A percentile compares a stretch with the other conserved stretches of the same genome.
Evolutionary conservation across 2,797 vertebrate genomes (phyloP).

Genomic region (Eospalax fontanierii): DNA sequence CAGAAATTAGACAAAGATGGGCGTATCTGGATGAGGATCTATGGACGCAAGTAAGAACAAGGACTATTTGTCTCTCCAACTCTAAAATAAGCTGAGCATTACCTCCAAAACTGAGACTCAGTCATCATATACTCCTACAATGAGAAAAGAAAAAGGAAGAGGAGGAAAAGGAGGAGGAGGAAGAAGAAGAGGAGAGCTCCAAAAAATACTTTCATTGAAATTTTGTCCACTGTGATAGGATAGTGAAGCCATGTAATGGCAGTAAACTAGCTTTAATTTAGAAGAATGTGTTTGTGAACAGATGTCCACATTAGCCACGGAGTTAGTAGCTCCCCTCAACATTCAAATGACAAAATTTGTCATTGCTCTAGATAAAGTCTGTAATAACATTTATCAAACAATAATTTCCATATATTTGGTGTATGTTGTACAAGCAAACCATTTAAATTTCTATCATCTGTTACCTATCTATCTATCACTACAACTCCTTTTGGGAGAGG

Average conservation of each 20-base stretch:
- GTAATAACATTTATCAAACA: background rate
- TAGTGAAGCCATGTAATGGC: background rate
- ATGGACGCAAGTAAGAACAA: background rate
- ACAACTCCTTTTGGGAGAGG: too few species aligned
- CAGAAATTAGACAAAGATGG: background rate
- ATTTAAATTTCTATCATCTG: background rate
- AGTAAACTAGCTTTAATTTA: background rate
- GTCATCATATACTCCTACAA: background rate
- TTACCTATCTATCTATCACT: too few species aligned
- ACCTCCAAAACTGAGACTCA: background rate
- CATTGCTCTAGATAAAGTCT: slow-evolving; percentile 14
- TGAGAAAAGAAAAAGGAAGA: background rate
- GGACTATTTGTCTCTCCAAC: background rate
- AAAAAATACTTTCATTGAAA: slow-evolving; percentile 21
- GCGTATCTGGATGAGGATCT: background rate
- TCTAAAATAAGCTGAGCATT: background rate
- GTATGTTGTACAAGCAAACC: background rate
- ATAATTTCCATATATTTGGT: background rate
- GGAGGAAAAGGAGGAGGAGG: too few species aligned
- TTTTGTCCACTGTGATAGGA: background rate
- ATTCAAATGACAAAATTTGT: background rate
- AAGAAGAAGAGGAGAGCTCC: too few species aligned
- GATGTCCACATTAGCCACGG: background rate
- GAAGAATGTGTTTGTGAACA: background rate
- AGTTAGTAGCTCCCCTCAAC: background rate